Conservation (phyloP, 2,113 vertebrate genomes). For the Channa argus region DNA sequence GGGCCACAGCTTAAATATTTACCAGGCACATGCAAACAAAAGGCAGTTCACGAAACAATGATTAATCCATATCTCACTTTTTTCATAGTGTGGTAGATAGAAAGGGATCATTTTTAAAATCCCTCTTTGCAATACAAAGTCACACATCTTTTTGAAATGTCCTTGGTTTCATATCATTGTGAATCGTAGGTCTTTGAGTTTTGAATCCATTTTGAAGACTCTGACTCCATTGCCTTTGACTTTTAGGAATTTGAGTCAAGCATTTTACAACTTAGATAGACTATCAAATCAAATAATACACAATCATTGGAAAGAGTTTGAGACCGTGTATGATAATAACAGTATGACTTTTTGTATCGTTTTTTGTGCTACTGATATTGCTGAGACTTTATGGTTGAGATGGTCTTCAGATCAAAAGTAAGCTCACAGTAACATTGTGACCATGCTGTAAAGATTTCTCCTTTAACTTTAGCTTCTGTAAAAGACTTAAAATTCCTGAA, state of each 20-base stretch:
- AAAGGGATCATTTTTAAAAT: too few species aligned
- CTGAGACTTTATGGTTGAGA: too few species aligned
- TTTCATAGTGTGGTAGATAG: neutral
- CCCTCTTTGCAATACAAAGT: neutral
- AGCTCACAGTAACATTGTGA: slow-evolving; percentile 22
- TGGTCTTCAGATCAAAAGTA: too few species aligned
- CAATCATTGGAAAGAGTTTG: neutral
- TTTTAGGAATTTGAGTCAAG: neutral
- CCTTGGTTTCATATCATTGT: neutral
- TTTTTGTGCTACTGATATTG: too few species aligned
- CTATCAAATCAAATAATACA: neutral
- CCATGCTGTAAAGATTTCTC: neutral
- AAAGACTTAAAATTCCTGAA: slow-evolving; percentile 31
- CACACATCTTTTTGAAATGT: neutral
- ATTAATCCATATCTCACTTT: slow-evolving; percentile 51
- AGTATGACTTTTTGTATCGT: too few species aligned
- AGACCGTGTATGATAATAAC: neutral
- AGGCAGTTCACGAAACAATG: slow-evolving; percentile 47
- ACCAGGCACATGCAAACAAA: slow-evolving; percentile 78
- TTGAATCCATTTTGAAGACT: neutral
- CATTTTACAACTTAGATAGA: neutral
- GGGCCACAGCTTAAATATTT: slow-evolving; percentile 82
- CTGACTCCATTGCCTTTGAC: neutral
- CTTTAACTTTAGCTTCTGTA: neutral
- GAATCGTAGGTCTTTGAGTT: neutral